These are phyloP conservation scores for Pachyuromys duprasi DNA, from an alignment of 2,797 vertebrate species.

Conservation along the genomic window DNA sequence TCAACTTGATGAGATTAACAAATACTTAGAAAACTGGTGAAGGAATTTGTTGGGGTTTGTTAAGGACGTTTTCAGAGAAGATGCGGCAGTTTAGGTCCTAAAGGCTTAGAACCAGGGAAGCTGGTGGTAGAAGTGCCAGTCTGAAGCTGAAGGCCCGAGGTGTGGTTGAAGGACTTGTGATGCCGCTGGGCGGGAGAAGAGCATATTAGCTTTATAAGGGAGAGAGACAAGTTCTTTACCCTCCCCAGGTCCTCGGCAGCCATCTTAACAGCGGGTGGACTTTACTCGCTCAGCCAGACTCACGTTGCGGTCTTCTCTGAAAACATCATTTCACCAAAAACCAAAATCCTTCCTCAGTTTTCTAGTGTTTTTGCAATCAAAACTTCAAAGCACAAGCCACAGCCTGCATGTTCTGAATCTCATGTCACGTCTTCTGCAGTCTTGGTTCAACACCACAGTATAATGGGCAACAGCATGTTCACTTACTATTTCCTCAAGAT, in stretches of 20 bases:
- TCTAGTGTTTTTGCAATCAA: background rate
- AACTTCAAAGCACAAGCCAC: background rate
- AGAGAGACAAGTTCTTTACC: background rate
- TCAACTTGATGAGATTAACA: background rate
- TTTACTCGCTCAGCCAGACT: no score
- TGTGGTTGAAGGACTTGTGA: background rate
- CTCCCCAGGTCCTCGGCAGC: background rate
- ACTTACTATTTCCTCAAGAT: background rate
- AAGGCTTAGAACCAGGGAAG: background rate
- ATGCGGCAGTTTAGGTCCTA: background rate
- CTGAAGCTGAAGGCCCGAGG: background rate
- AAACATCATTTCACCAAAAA: background rate
- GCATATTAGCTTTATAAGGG: background rate
- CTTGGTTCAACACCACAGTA: background rate
- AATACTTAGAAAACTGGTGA: background rate
- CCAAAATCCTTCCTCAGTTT: background rate
- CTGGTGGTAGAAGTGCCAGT: background rate
- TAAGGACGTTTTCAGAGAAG: background rate
- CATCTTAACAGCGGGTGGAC: background rate
- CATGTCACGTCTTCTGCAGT: background rate
- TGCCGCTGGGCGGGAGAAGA: background rate
- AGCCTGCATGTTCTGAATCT: background rate
- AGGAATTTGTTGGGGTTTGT: background rate
- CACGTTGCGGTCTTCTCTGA: background rate
- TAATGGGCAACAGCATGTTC: background rate